phyloP scores from a whole-genome alignment of 2,888 invertebrate genomes.

The Mesoligia furuncula region DNA sequence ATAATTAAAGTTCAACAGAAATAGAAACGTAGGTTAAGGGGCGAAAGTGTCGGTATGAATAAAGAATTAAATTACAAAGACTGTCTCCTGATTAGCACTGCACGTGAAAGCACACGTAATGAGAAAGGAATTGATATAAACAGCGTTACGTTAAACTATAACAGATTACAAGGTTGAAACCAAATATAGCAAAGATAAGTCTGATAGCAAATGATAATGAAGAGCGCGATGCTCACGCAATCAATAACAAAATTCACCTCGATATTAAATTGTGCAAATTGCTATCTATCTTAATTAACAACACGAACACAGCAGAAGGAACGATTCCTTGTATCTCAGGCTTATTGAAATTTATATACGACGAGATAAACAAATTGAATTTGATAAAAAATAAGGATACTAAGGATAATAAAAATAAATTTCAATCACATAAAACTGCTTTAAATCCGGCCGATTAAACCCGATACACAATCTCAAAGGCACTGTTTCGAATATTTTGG shows the following conservation, averaged over 20 bases:
- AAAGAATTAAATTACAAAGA: constrained; percentile 45
- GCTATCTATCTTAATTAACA: constrained; percentile 69
- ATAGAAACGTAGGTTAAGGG: constrained; percentile 68
- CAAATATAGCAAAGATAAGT: constrained; percentile 76
- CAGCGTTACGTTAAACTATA: constrained; percentile 55
- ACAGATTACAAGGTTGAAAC: constrained; percentile 75
- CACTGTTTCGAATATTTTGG: constrained; percentile 47
- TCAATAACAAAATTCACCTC: constrained; percentile 70
- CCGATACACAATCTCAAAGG: constrained; percentile 29
- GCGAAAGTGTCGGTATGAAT: constrained; percentile 71
- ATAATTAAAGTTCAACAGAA: constrained; percentile 69
- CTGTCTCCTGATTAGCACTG: constrained; percentile 45
- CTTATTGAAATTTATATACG: constrained; percentile 47
- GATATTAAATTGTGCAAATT: constrained; percentile 63
- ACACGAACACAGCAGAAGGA: constrained; percentile 58
- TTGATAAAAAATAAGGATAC: constrained; percentile 33
- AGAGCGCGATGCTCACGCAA: constrained; percentile 63
- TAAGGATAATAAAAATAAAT: constrained; percentile 21
- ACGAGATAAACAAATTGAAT: constrained; percentile 47
- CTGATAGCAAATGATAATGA: constrained; percentile 76
- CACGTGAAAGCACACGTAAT: constrained; percentile 46
- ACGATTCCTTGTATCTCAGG: constrained; percentile 67
- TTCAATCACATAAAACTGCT: constrained; percentile 44
- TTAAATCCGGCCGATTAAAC: constrained; percentile 59
- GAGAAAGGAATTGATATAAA: constrained; percentile 48